Base-by-base conservation (phyloP, 1,140 invertebrate genomes). In the Bombus vancouverensis region DNA sequence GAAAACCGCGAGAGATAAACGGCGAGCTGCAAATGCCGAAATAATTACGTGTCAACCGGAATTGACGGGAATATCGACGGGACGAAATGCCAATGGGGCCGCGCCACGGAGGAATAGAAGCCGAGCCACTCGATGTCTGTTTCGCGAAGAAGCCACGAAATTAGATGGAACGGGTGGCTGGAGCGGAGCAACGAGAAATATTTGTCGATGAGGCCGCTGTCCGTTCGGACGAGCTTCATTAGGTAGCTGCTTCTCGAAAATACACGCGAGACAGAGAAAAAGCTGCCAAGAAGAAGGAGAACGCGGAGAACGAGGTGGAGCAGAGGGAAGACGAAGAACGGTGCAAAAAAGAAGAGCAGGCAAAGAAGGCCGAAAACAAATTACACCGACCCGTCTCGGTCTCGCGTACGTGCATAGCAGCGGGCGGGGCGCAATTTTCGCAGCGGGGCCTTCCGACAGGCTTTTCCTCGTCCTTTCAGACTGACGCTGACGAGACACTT, bases 401-500 rank as follows among this genome's bases (percentile, higher is more conserved):
- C 53, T 71, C 82, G 87, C 47, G 68, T 53, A 44, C 65, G 87
- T 62, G 71, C 68, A 39, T 68, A 53, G 53, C 39, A 76, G 74
- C 80, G 25, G 53, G 66, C 79, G 70, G 28, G 39, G 84, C 86
- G 90, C 91, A 92, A 93, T 93, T 93, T 93, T 91, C 92, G 79
- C 87, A 79, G 70, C 75, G 73, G 86, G 87, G 73, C 88, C 87
- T 47, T 59, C 77, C 89, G 88, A 87, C 88, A 70, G 80, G 91
- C 91, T 92, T 92, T 91, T 92, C 91, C 85, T 88, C 85, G 83
- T 87, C 86, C 81, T 91, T 89, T 89, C 88, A 88, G 65, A 10
- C 90, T 79, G 68, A 87, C 82, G 92, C 92, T 92, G 92, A 92
- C 89, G 87, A 89, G 90, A 92, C 92, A 92, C 87, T 93, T 91